Evolutionary conservation across 2,888 invertebrate species (phyloP).

Genomic region (Yponomeuta malinellus): DNA sequence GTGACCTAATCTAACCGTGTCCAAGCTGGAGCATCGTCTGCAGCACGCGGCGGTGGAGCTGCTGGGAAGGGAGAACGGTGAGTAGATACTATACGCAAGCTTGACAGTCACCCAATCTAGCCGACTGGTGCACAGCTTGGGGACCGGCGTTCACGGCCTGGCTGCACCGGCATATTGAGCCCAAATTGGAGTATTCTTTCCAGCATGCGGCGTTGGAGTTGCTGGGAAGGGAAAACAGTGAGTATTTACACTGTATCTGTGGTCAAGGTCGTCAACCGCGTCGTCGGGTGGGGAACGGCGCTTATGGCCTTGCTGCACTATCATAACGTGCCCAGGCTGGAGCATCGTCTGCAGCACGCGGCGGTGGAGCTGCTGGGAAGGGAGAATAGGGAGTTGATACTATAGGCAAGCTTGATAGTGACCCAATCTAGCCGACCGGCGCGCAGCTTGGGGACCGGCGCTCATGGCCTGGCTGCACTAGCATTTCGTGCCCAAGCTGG

Average conservation of each 20-base stretch:
- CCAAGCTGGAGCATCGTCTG: conserved; percentile 86
- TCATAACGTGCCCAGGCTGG: conserved; percentile 93
- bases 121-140: conserved; percentile 81
- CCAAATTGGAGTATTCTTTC: conserved; percentile 86
- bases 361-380: conserved; percentile 54
- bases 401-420: neutral
- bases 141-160: conserved; percentile 78
- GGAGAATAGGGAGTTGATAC: conserved; percentile 41
- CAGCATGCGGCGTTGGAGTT: conserved; percentile 63
- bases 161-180: conserved; percentile 88
- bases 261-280: conserved; percentile 82
- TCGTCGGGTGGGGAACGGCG: conserved; percentile 71
- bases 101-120: too few relatives aligned
- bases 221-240: conserved; percentile 44
- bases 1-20: conserved; percentile 54
- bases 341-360: conserved; percentile 77
- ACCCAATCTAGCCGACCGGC: conserved; percentile 74
- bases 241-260: neutral
- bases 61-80: conserved; percentile 52
- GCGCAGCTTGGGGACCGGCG: conserved; percentile 72
- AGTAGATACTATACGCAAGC: neutral
- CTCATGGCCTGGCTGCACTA: conserved; percentile 83
- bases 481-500: conserved; percentile 93
- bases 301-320: conserved; percentile 83
- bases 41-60: conserved; percentile 63